Conservation (phyloP, 2,888 invertebrate species). For the Microdon myrmicae region DNA sequence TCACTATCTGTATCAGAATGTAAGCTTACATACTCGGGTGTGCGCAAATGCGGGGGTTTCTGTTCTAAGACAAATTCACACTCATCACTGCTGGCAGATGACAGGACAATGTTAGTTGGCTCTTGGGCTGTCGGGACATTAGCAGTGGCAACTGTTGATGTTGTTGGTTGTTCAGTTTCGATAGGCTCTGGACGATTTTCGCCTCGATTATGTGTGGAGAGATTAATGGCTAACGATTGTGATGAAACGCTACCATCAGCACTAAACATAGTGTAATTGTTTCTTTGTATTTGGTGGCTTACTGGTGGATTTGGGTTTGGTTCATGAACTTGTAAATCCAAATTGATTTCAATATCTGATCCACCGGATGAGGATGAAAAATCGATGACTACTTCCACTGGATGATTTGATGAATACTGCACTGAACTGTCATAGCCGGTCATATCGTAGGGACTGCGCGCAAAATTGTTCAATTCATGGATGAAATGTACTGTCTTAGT, state of each 20-base stretch:
- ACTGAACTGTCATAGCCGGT: conserved; percentile 81
- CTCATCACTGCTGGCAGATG: conserved; percentile 62
- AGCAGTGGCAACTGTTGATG: conserved; percentile 22
- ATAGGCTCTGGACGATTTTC: conserved; percentile 27
- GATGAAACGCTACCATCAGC: conserved; percentile 42
- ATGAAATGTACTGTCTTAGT: conserved; percentile 84
- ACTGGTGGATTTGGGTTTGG: conserved; percentile 22
- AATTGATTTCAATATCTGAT: conserved; percentile 50
- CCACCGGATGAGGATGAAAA: conserved; percentile 58
- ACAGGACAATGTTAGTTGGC: conserved; percentile 58
- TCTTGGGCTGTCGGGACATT: conserved; percentile 24
- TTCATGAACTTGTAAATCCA: conserved; percentile 27
- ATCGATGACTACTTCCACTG: conserved; percentile 62
- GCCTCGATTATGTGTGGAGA: conserved; percentile 62
- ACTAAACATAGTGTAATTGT: conserved; percentile 24
- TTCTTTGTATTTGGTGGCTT: conserved; percentile 21
- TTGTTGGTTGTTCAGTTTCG: conserved; percentile 23
- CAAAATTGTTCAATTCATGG: conserved; percentile 88
- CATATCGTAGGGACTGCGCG: conserved; percentile 87
- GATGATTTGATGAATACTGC: conserved; percentile 70
- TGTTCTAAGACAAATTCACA: conserved; percentile 65
- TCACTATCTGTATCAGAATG: conserved; percentile 65
- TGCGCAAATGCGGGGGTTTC: conserved; percentile 66
- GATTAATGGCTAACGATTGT: conserved; percentile 60
- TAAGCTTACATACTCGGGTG: conserved; percentile 65